Percentiles rank a stretch among this genome's conserved stretches.
These are phyloP conservation scores for Arrhamphus sclerolepis DNA, from an alignment of 2,797 vertebrate species.

Conservation along the genomic window DNA sequence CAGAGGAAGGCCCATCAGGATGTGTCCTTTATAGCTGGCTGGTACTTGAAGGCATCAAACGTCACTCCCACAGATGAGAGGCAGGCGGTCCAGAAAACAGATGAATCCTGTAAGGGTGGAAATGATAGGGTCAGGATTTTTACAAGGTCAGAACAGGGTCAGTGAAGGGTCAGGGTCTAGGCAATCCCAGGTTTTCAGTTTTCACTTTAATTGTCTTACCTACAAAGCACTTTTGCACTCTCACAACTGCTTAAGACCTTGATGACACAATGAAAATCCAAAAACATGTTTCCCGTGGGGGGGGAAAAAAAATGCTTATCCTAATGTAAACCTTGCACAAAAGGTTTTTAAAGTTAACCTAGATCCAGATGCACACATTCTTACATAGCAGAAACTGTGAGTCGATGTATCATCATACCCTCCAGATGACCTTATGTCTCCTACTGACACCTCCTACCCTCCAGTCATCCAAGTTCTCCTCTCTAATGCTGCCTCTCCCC, in stretches of 20 bases:
- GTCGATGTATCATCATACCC: constrained; percentile 25
- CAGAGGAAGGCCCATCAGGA: constrained; percentile 82
- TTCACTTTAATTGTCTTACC: constrained; percentile 40
- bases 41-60: constrained; percentile 80
- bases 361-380: constrained; percentile 5
- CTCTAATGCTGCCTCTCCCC: constrained; percentile 58
- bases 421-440: constrained; percentile 40
- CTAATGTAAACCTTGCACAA: constrained; percentile 3
- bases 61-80: constrained; percentile 72
- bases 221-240: constrained; percentile 5
- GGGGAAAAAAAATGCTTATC: neutral
- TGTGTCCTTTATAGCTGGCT: constrained; percentile 80
- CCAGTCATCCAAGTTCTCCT: constrained; percentile 36
- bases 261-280: neutral
- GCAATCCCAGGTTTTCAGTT: constrained; percentile 37
- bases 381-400: constrained; percentile 13
- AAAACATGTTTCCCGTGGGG: neutral
- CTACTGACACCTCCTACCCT: constrained; percentile 29
- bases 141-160: constrained; percentile 68
- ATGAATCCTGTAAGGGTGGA: constrained; percentile 80
- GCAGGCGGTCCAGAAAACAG: constrained; percentile 60
- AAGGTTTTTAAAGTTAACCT: constrained; percentile 4
- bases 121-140: constrained; percentile 72
- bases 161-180: constrained; percentile 49
- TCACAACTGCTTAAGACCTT: neutral